Evolutionary conservation across 2,797 vertebrate species (phyloP), one percentile per base, ranked within the genome.

Genomic region (Argentina silus): DNA sequence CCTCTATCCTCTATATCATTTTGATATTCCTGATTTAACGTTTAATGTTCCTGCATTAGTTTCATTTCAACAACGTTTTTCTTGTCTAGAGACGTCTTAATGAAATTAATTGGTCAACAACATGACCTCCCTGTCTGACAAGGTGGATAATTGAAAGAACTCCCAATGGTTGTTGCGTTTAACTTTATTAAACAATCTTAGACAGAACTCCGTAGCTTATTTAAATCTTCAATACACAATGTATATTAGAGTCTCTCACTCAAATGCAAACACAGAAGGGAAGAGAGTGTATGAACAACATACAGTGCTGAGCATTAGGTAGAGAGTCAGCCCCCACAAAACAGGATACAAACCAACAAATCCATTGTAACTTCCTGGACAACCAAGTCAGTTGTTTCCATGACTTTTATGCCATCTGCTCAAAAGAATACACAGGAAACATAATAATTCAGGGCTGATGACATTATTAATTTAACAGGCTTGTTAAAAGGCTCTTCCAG

Each of bases 401-500:
- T 64, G 45, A 70, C 62, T 70, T 48, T 56, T 73, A 53, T 69
- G 0, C 23, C 44, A 65, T 17, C 57, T 80, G 68, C 64, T 69
- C 45, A 67, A 66, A 36, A 66, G 45, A 62, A 74, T 61, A 76
- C 10, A 73, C 8, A 69, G 79, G 15, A 74, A 74, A 74, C 15
- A 5, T n/a, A 75, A 43, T 6, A 69, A 70, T 72, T 65, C 11
- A 3, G 50, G 42, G 61, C 10, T 45, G 55, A 44, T 82, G 55
- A 63, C 60, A 65, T 69, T 66, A 65, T 59, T 68, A 56, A 67
- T 70, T 50, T 17, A 66, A 70, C 69, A 72, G 12, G 36, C 27
- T 73, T 36, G 42, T 55, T 5, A 36, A 42, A 68, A 59, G 47
- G 63, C 17, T 77, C 82, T 79, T 76, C 73, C 68, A 81, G 61